These are phyloP conservation scores for Psephotus haematonotus DNA, from an alignment of 2,113 vertebrate genomes.

Conservation along the genomic window DNA sequence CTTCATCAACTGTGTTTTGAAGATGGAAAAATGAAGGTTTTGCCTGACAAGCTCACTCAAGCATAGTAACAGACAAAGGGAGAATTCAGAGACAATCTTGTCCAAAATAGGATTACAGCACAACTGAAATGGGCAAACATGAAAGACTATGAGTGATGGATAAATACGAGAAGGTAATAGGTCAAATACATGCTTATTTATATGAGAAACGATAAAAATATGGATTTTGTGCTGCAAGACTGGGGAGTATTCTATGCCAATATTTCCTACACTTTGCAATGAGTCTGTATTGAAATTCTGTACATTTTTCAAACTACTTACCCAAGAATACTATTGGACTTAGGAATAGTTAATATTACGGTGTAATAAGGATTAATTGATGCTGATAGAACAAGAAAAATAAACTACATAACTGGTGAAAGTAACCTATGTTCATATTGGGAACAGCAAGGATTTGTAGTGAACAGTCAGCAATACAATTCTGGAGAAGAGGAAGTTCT, in stretches of 20 bases:
- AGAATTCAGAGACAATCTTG: background rate
- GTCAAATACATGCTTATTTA: background rate
- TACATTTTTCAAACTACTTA: background rate
- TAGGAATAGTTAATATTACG: background rate
- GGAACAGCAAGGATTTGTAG: background rate
- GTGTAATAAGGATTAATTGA: background rate
- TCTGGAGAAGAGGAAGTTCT: background rate
- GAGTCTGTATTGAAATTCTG: background rate
- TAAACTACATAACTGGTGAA: background rate
- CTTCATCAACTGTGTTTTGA: background rate
- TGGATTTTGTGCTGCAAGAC: background rate
- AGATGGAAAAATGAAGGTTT: background rate
- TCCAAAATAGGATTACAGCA: background rate
- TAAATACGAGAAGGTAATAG: background rate
- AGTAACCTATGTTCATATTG: fast-evolving
- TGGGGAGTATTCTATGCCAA: background rate
- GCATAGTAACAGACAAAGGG: background rate
- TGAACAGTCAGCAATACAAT: background rate
- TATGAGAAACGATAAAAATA: background rate
- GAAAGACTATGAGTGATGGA: background rate
- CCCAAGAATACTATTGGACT: background rate
- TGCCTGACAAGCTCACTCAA: background rate
- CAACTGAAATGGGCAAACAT: background rate
- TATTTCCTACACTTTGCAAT: background rate
- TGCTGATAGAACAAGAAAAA: background rate